Conservation (phyloP, 2,797 vertebrate genomes). For the Otolemur crassicaudatus region DNA sequence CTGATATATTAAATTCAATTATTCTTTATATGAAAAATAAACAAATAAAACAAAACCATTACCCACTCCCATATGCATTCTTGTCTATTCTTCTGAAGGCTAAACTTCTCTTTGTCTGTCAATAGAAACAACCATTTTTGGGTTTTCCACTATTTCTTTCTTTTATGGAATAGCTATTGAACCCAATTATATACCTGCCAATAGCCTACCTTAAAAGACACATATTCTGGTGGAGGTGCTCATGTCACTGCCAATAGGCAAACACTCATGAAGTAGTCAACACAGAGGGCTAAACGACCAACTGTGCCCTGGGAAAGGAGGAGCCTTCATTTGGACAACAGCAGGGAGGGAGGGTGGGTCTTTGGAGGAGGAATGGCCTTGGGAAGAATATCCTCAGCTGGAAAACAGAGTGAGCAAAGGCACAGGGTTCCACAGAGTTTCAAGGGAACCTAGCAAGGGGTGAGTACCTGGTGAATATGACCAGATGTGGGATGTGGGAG, state of each 20-base stretch:
- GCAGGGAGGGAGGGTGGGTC: background rate
- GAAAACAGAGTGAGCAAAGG: background rate
- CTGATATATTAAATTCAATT: background rate
- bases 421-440: fast-evolving
- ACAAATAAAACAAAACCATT: background rate
- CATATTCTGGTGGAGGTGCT: background rate
- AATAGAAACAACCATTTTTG: background rate
- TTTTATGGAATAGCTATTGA: background rate
- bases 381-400: background rate
- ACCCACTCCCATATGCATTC: background rate
- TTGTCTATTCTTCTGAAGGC: no score
- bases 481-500: fast-evolving
- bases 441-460: fast-evolving
- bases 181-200: no score
- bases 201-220: background rate
- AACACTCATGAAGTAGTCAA: background rate
- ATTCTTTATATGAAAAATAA: background rate
- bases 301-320: fast-evolving
- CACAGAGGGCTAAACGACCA: fast-evolving
- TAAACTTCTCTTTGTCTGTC: background rate
- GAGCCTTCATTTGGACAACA: background rate
- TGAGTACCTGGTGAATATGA: fast-evolving
- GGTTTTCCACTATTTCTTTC: background rate
- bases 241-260: fast-evolving
- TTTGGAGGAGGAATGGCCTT: background rate